Evolutionary conservation across 1,140 invertebrate genomes (phyloP), one percentile per base, ranked within the genome.

Genomic region (Apis florea): DNA sequence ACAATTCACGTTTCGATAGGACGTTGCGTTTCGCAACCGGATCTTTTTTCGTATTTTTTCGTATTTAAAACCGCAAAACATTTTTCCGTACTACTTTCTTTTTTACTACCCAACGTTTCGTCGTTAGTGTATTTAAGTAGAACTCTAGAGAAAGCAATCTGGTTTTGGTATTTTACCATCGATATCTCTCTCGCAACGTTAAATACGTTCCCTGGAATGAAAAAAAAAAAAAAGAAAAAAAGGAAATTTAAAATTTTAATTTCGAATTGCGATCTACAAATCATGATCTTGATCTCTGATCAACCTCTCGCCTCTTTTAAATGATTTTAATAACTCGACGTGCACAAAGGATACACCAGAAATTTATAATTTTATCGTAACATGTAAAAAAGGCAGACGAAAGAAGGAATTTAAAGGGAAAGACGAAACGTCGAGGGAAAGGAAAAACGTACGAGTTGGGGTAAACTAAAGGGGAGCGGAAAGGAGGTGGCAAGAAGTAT

Each of bases 401-500:
- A 54, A 17, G 58, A 64, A 17, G 19, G 61, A 67, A 72, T 67
- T 58, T 49, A 54, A 19, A 19, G 19, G 13, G 70, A 24, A 81
- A 69, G 66, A 69, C 54, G 63, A 19, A 53, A 53, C 66, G 66
- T 21, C 54, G 58, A 58, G n/a, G n/a, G 21, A 78, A 59, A 77
- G 77, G 88, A 40, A 40, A 40, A 88, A 88, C 79, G 74, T 75
- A 84, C 82, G 80, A 68, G 56, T 63, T 78, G 58, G 58, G 68
- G 71, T 77, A 58, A 84, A 80, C 79, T 75, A 74, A 64, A 53
- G 63, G 83, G 77, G 74, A 70, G 79, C 75, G 77, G 63, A 9
- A 82, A 71, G 83, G 59, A 85, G 74, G 64, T 64, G 67, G 74
- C 84, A 88, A 89, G 83, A 87, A 88, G 86, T 61, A 85, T 76